A percentile compares a stretch with the other conserved stretches of the same genome.
Conservation (phyloP, 2,797 vertebrate genomes). For the Cossypha polioptera region DNA sequence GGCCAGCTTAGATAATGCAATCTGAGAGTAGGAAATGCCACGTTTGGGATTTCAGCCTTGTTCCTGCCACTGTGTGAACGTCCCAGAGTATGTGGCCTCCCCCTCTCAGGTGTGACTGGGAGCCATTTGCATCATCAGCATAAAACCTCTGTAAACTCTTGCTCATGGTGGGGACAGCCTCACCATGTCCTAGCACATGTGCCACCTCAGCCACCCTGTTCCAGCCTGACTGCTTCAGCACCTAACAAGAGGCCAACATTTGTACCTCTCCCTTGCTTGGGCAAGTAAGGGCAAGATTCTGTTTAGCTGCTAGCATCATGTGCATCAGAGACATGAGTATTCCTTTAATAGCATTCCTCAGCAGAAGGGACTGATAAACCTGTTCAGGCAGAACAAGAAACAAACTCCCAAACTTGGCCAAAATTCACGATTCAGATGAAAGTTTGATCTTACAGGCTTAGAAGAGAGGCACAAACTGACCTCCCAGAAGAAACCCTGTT, state of each 20-base stretch:
- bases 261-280: not conserved
- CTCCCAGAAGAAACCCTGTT: not conserved
- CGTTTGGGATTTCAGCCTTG: not conserved
- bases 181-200: fast-evolving
- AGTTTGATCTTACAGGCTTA: not conserved
- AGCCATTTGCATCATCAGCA: not conserved
- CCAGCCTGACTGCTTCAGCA: not conserved
- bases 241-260: not conserved
- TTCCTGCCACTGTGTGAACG: not conserved
- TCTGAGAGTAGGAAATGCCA: not conserved
- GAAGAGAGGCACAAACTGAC: not conserved
- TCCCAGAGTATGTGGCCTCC: not conserved
- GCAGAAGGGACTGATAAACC: conserved; percentile 14
- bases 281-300: conserved; percentile 24
- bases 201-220: not conserved
- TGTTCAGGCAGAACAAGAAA: conserved; percentile 8
- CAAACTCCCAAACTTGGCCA: not conserved
- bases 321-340: not conserved
- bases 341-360: conserved; percentile 19
- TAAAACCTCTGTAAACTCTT: not conserved
- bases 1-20: not conserved
- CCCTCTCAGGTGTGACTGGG: not conserved
- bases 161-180: not conserved
- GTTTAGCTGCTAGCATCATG: not conserved
- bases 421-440: not conserved